A percentile compares a stretch with the other conserved stretches of the same genome.
Conservation (phyloP, 1,140 invertebrate species). For the Aethina tumida region DNA sequence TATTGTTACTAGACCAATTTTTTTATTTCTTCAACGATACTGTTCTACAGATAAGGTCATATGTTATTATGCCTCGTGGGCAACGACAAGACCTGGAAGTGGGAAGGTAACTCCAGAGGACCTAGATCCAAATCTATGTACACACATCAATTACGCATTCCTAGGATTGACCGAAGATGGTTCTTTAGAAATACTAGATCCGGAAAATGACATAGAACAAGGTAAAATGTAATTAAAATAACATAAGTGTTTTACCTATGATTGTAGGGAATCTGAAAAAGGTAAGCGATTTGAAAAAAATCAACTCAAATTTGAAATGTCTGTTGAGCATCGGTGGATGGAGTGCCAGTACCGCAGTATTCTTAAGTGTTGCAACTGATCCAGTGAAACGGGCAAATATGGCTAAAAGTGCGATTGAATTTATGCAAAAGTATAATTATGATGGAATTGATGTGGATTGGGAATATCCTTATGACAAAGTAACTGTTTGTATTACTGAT, state of each 20-base stretch:
- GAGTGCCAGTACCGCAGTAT: slow-evolving; percentile 55
- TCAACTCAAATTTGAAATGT: slow-evolving; percentile 52
- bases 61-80: slow-evolving; percentile 56
- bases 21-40: no score
- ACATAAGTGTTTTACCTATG: no score
- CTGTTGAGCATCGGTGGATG: slow-evolving; percentile 68
- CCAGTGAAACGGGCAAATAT: slow-evolving; percentile 24
- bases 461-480: slow-evolving; percentile 61
- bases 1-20: no score
- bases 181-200: slow-evolving; percentile 46
- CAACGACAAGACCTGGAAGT: slow-evolving; percentile 44
- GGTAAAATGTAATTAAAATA: slow-evolving; percentile 19
- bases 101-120: slow-evolving; percentile 46
- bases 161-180: slow-evolving; percentile 44
- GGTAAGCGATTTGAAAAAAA: slow-evolving; percentile 44
- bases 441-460: slow-evolving; percentile 78
- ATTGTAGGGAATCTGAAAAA: no score
- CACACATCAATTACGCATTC: slow-evolving; percentile 61
- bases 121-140: slow-evolving; percentile 54
- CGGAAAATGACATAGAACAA: no score
- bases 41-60: no score
- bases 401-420: slow-evolving; percentile 33
- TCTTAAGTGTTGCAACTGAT: slow-evolving; percentile 38
- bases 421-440: slow-evolving; percentile 63
- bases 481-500: slow-evolving; percentile 13